Percentiles rank a stretch among this genome's conserved stretches.
Evolutionary conservation across 2,797 vertebrate genomes (phyloP).

Genomic region (Myotis myotis): DNA sequence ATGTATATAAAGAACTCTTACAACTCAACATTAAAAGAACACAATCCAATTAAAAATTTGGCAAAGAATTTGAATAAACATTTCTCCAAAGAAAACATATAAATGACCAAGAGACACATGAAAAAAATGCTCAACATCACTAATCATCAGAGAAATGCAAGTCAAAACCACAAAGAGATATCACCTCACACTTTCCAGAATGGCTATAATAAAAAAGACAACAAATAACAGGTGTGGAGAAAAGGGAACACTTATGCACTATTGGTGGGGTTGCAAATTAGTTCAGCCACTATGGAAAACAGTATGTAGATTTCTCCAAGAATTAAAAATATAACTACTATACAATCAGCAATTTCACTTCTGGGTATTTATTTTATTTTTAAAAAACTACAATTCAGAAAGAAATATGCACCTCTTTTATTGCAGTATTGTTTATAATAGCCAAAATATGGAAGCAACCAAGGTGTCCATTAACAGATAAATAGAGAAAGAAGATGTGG

Average conservation of each 20-base stretch:
- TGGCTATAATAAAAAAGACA: not conserved
- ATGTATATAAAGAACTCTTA: not conserved
- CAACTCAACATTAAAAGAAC: not conserved
- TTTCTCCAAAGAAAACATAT: not conserved
- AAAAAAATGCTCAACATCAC: not conserved
- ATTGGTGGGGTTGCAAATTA: not conserved
- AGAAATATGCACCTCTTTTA: not conserved
- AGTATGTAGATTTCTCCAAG: not conserved
- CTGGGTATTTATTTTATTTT: not conserved
- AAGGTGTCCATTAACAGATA: not conserved
- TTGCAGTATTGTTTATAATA: not conserved
- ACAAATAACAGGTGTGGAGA: not conserved
- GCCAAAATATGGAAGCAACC: not conserved
- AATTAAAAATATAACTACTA: not conserved
- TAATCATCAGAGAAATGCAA: not conserved
- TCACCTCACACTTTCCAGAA: not conserved
- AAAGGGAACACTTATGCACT: not conserved
- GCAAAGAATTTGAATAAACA: not conserved
- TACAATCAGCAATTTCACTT: not conserved
- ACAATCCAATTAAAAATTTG: not conserved
- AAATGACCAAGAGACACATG: not conserved
- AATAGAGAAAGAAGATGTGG: not conserved
- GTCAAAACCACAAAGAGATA: not conserved
- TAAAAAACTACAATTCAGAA: not conserved
- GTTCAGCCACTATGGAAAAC: not conserved